These are phyloP conservation scores for Adelphocoris suturalis DNA, from an alignment of 2,888 invertebrate genomes.

Conservation along the genomic window DNA sequence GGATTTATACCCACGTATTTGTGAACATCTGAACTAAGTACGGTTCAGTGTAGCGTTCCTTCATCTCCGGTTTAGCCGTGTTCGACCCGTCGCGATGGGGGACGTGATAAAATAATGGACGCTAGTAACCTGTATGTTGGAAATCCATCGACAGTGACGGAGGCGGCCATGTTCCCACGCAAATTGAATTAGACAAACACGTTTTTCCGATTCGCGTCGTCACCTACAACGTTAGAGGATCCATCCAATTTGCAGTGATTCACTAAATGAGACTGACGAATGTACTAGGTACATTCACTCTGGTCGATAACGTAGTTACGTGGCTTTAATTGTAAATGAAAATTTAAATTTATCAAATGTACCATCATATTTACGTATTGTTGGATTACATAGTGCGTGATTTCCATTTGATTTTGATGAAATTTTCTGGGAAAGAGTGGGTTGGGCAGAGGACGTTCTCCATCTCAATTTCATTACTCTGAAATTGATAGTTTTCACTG, in stretches of 20 bases:
- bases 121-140: neutral
- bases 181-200: constrained; percentile 13
- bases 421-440: too few species aligned
- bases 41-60: neutral
- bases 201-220: neutral
- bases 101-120: neutral
- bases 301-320: neutral
- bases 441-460: too few species aligned
- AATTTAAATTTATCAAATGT: neutral
- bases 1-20: neutral
- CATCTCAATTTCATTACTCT: too few species aligned
- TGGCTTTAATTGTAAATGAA: constrained; percentile 57
- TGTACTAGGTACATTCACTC: too few species aligned
- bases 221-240: too few species aligned
- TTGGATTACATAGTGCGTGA: too few species aligned
- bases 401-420: too few species aligned
- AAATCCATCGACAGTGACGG: neutral
- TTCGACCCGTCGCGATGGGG: too few species aligned
- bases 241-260: neutral
- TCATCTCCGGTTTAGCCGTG: neutral
- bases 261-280: neutral
- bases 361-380: neutral
- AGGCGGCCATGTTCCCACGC: neutral
- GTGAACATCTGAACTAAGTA: neutral
- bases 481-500: too few species aligned